Percentiles rank a stretch among this genome's conserved stretches.
Conservation (phyloP, 2,888 invertebrate genomes). For the Helicoverpa assulta region DNA sequence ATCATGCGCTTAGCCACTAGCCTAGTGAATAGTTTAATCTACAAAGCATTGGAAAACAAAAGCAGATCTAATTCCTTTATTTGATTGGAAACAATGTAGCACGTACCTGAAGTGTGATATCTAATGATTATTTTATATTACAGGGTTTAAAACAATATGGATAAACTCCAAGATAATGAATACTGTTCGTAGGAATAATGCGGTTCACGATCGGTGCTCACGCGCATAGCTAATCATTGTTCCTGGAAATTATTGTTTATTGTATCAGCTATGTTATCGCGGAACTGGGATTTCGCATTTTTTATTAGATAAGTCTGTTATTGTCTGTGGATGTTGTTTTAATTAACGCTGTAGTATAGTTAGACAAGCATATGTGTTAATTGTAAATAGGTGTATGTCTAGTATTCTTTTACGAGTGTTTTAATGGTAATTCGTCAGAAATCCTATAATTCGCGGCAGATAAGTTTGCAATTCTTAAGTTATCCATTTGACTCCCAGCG, state of each 20-base stretch:
- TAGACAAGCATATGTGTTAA: no score
- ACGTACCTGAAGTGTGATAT: conserved; percentile 23
- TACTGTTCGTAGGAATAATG: conserved; percentile 47
- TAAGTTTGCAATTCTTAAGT: no score
- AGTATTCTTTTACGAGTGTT: no score
- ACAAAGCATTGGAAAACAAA: background rate
- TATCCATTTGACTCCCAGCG: no score
- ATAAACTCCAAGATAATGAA: conserved; percentile 42
- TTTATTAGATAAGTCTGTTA: conserved; percentile 12
- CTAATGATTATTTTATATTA: conserved; percentile 29
- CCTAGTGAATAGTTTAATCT: no score
- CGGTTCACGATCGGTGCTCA: conserved; percentile 55
- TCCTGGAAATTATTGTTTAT: conserved; percentile 57
- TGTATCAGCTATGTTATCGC: conserved; percentile 36
- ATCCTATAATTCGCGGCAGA: no score
- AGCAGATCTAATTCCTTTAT: background rate
- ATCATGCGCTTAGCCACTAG: background rate
- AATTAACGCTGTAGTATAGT: background rate
- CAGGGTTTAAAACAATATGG: conserved; percentile 18
- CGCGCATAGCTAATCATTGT: conserved; percentile 54
- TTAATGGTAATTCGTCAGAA: no score
- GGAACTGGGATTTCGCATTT: conserved; percentile 35
- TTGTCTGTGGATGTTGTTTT: background rate
- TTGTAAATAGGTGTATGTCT: no score
- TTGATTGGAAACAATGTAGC: conserved; percentile 33